These are phyloP conservation scores for Heliconius erato DNA, from an alignment of 2,888 invertebrate genomes.

Conservation along the genomic window DNA sequence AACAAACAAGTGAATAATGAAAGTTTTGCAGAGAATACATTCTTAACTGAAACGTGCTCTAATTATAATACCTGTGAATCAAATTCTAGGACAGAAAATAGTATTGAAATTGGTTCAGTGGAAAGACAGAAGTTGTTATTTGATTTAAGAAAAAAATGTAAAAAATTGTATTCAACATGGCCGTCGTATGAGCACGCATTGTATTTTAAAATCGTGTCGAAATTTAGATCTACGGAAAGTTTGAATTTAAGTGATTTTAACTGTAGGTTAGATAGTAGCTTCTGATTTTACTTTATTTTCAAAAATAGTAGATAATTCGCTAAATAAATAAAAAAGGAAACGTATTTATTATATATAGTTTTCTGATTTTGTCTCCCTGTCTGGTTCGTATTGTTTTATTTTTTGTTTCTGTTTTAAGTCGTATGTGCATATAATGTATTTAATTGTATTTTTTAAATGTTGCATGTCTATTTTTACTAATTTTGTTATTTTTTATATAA, in stretches of 20 bases:
- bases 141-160: constrained; percentile 56
- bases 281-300: constrained; percentile 20
- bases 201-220: constrained; percentile 75
- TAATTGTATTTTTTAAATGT: constrained; percentile 6
- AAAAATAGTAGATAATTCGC: not conserved
- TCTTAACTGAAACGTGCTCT: constrained; percentile 54
- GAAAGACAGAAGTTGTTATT: constrained; percentile 61
- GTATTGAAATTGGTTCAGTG: not conserved
- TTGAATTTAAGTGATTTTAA: constrained; percentile 74
- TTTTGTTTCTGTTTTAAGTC: not conserved
- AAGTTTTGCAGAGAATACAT: not conserved
- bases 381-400: constrained; percentile 2
- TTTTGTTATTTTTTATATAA: not conserved
- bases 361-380: not conserved
- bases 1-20: not conserved
- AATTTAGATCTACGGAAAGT: constrained; percentile 80
- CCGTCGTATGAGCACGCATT: constrained; percentile 77
- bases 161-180: constrained; percentile 69
- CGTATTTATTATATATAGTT: no score
- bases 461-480: constrained; percentile 14
- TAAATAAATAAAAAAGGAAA: not conserved
- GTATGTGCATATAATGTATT: constrained; percentile 10
- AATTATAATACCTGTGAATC: constrained; percentile 60
- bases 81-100: constrained; percentile 42
- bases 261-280: constrained; percentile 28